Evolutionary conservation across 2,113 vertebrate genomes (phyloP), one percentile per base, ranked within the genome.

Genomic region (Neolamprologus variostigma): DNA sequence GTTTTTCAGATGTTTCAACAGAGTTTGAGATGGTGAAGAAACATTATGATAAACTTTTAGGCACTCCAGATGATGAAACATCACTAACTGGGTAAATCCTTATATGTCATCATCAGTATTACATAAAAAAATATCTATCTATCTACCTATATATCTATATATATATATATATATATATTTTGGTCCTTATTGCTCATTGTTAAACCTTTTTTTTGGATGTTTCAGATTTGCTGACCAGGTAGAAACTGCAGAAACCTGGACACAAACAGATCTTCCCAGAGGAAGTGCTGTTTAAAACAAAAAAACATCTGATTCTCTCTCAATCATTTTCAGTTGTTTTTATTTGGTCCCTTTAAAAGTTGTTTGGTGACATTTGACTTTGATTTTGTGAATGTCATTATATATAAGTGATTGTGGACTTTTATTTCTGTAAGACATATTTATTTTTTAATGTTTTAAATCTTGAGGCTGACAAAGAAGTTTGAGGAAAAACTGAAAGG

Each of bases 1-100:
- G 73, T 47, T 63, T 28, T 66, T 59, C 55, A 94, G 93, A 91
- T 50, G 50, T 90, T 57, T 9, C 35, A 68, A 1, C 1, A 4
- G 51, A 92, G n/a, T 51, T 91, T 80, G 23, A 2, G 3, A n/a
- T 5, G 35, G 82, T 93, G 33, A 82, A 37, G 42, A 35, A 55
- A 7, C 3, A 78, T 80, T 31, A 83, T 14, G 4, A 19, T 16
- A 6, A 81, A 5, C 59, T 89, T 71, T 51, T 5, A 7, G 6
- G 2, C 40, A 37, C 35, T 8, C n/a, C 63, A 68, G 19, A 81
- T 7, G 17, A 17, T 33, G 23, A 82, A 17, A 73, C 6, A 7
- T 54, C 14, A 37, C 5, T 3, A 14, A 21, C 19, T 33, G 9
- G 57, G 53, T 84, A 71, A 28, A 17, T 12, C 13, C 13, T 57